Percentiles rank a stretch among this genome's conserved stretches.
These are phyloP conservation scores for Laodelphax striatellus DNA, from an alignment of 1,140 invertebrate genomes.

Conservation along the genomic window DNA sequence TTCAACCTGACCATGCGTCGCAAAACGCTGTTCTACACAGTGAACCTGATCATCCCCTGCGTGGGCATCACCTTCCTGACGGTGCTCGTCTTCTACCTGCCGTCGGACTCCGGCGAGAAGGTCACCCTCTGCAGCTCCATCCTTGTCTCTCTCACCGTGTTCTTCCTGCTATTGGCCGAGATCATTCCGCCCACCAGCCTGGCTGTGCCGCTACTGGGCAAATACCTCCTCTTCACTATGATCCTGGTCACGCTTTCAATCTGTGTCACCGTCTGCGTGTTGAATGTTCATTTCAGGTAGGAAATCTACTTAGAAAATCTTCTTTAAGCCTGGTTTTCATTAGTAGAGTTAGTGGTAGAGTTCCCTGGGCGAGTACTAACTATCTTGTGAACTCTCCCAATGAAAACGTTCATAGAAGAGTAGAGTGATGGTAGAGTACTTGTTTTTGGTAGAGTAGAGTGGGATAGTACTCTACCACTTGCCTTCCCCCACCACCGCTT, in stretches of 20 bases:
- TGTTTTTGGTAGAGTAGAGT: no score
- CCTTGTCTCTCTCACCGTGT: slow-evolving; percentile 94
- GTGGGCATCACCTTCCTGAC: slow-evolving; percentile 88
- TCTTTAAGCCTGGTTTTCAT: no score
- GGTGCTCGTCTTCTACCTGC: slow-evolving; percentile 89
- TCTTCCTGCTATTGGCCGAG: slow-evolving; percentile 92
- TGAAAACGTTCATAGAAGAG: no score
- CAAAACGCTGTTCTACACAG: slow-evolving; percentile 85
- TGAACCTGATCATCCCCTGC: slow-evolving; percentile 82
- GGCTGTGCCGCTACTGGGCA: slow-evolving; percentile 92
- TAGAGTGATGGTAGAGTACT: no score
- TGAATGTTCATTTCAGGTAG: slow-evolving; percentile 97
- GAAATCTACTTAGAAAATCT: no score
- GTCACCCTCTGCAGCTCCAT: slow-evolving; percentile 93
- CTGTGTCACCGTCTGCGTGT: slow-evolving; percentile 90
- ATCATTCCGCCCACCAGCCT: slow-evolving; percentile 96
- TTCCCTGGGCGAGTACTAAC: no score
- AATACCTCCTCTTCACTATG: slow-evolving; percentile 95
- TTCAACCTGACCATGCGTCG: slow-evolving; percentile 91
- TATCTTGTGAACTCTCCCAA: no score
- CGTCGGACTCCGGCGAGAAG: slow-evolving; percentile 92
- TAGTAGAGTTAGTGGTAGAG: no score
- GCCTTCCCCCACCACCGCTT: no score
- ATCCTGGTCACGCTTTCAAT: slow-evolving; percentile 93
- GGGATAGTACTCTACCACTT: no score